These are phyloP conservation scores for Elysia crispata DNA, from an alignment of 2,888 invertebrate genomes.

Conservation along the genomic window DNA sequence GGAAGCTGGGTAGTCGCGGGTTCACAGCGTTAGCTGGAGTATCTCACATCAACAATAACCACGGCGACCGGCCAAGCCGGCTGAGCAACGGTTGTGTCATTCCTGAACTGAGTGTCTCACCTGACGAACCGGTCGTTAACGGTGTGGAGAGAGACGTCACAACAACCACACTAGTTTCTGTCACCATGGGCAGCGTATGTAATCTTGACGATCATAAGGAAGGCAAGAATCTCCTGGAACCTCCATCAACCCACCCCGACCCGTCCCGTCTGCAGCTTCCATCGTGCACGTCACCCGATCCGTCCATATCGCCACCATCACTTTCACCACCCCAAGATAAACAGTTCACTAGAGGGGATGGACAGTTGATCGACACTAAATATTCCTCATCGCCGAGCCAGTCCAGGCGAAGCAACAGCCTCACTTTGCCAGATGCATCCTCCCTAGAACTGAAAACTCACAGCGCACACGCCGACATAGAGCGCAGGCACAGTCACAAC, in stretches of 20 bases:
- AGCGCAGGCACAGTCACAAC: conserved; percentile 40
- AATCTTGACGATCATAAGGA: conserved; percentile 16
- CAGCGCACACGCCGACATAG: conserved; percentile 13
- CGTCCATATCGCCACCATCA: background rate
- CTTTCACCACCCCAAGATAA: too few species aligned
- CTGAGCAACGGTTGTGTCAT: too few species aligned
- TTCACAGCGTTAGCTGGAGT: background rate
- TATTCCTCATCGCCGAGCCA: background rate
- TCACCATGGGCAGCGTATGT: conserved; percentile 25
- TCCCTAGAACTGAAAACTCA: background rate
- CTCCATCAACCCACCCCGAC: background rate
- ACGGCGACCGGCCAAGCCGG: conserved; percentile 6
- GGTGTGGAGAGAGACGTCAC: conserved; percentile 31
- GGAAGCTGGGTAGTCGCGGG: conserved; percentile 17
- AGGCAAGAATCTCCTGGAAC: conserved; percentile 26
- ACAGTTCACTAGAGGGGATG: background rate
- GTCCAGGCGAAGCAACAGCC: conserved; percentile 38
- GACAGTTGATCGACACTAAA: background rate
- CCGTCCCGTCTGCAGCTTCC: background rate
- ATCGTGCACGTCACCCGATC: background rate
- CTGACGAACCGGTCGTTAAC: conserved; percentile 29
- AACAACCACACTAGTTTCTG: conserved; percentile 43
- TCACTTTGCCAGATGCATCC: background rate
- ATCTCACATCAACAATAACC: conserved; percentile 30
- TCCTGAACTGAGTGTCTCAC: too few species aligned